Evolutionary conservation across 2,888 invertebrate genomes (phyloP), one percentile per base, ranked within the genome.

Genomic region (Dasypolia templi): DNA sequence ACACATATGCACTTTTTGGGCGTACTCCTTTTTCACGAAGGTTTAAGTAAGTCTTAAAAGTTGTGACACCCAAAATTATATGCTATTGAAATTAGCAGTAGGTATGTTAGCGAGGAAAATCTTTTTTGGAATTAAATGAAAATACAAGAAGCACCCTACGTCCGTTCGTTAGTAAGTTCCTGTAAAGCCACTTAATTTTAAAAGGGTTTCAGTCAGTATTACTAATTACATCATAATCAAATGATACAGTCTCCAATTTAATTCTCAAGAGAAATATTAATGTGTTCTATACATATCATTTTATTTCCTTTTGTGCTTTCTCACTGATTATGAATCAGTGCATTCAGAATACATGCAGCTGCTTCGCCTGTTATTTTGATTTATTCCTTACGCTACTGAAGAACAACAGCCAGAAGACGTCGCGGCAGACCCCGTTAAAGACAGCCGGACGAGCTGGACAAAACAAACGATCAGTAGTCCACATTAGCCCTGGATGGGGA

Each of bases 211-310:
- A 42, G 39, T 49, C 26, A n/a, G 29, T 22, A 51, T 42, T n/a
- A n/a, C 29, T 59, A 35, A 44, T 53, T 11, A 2, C 35, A 35
- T 51, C 58, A 26, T 56, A 77, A 59, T 59, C 22, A 51, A 35
- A 75, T 44, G 7, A 46, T 19, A 17, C 42, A 35, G 12, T 44
- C 11, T 39, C 29, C 22, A 71, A 35, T 42, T 32, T 26, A 3
- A 72, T 61, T 72, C 14, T 26, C 32, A 56, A 46, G 1, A 46
- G 51, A 3, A 68, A 68, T 44, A 22, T 59, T 69, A 44, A 78
- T 59, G 35, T 69, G 4, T 17, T 11, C 42, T 59, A 70, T 75
- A 59, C 51, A 59, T 53, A 32, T 29, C 0, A 44, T 66, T 77
- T 51, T 51, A 39, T 78, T 66, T 56, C 7, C 0, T 29, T 78